Conservation (phyloP, 2,888 invertebrate species). For the Eueremaeus valkanovi region DNA sequence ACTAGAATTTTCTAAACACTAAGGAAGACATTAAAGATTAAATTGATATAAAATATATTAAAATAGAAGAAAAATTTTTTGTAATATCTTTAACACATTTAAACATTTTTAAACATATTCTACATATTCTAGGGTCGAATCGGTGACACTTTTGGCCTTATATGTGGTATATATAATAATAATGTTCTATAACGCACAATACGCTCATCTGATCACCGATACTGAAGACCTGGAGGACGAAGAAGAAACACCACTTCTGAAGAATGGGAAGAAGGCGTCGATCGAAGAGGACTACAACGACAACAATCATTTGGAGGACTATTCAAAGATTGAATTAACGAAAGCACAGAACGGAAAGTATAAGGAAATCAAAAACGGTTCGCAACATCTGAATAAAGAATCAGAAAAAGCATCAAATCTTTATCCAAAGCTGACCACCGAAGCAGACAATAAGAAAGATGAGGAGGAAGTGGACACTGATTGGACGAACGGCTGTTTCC, state of each 20-base stretch:
- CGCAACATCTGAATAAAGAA: neutral
- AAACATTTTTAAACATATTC: too few relatives aligned
- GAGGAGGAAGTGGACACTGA: conserved; percentile 22
- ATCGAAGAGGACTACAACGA: conserved; percentile 31
- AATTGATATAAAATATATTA: too few relatives aligned
- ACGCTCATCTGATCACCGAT: conserved; percentile 46
- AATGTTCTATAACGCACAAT: conserved; percentile 46
- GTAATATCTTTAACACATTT: too few relatives aligned
- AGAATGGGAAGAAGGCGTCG: neutral
- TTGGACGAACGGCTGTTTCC: conserved; percentile 33
- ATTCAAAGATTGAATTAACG: conserved; percentile 37
- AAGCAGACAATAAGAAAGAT: neutral
- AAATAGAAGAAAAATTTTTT: too few relatives aligned
- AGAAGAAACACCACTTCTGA: conserved; percentile 2
- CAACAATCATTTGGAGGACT: conserved; percentile 29
- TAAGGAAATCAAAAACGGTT: conserved; percentile 18
- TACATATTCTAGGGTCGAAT: conserved; percentile 46
- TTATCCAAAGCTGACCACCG: neutral
- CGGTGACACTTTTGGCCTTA: conserved; percentile 45
- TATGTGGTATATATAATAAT: conserved; percentile 46
- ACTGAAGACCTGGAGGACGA: neutral
- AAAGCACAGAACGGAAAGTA: conserved; percentile 32
- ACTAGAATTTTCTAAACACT: too few relatives aligned
- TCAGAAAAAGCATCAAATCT: neutral
- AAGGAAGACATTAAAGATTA: too few relatives aligned